phyloP scores from a whole-genome alignment of 2,797 vertebrate species.

The Triplophysa bombifrons region DNA sequence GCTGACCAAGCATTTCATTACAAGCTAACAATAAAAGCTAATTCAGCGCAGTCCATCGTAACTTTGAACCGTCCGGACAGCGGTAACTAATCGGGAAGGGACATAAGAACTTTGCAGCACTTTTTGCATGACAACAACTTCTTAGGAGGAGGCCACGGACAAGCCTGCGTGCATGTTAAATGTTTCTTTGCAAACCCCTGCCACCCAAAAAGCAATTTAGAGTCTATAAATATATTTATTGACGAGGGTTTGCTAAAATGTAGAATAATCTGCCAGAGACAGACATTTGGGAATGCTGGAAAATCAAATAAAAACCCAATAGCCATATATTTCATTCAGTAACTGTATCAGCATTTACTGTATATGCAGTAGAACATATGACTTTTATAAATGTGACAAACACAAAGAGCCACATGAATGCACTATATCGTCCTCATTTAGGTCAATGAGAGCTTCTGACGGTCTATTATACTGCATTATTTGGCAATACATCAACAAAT shows the following conservation, averaged over 20 bases:
- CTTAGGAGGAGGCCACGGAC: not conserved
- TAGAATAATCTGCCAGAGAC: no score
- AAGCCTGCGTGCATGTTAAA: not conserved
- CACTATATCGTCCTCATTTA: not conserved
- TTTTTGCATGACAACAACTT: not conserved
- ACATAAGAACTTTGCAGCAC: slow-evolving; percentile 1
- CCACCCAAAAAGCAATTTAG: not conserved
- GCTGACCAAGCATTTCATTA: slow-evolving; percentile 59
- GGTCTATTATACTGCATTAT: not conserved
- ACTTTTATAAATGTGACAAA: slow-evolving; percentile 3
- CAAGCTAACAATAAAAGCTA: slow-evolving; percentile 40
- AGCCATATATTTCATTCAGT: not conserved
- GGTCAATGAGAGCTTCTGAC: not conserved
- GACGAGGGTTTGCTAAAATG: not conserved
- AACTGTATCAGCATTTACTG: not conserved
- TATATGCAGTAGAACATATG: not conserved
- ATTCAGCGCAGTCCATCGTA: slow-evolving; percentile 38
- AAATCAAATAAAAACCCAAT: no score
- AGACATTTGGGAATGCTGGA: no score
- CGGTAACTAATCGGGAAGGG: slow-evolving; percentile 25
- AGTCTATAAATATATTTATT: not conserved
- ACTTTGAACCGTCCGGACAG: slow-evolving; percentile 16
- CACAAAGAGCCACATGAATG: not conserved
- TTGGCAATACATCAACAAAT: slow-evolving; percentile 15
- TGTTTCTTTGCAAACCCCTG: not conserved